These are phyloP conservation scores for Protodeltote pygarga DNA, from an alignment of 2,888 invertebrate genomes.

Conservation along the genomic window DNA sequence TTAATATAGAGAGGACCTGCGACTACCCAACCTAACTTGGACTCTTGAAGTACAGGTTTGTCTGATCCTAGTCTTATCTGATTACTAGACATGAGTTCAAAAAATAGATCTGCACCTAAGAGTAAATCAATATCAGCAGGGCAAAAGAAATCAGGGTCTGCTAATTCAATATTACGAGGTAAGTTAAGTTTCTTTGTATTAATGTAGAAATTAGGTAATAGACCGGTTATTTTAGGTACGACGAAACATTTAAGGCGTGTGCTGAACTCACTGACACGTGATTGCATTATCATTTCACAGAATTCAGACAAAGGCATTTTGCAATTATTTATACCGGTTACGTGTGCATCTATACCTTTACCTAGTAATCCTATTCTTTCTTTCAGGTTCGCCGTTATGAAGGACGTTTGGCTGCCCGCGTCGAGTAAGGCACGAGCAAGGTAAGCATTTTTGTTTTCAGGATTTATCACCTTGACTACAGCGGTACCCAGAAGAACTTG, in stretches of 20 bases:
- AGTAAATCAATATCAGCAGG: slow-evolving; percentile 8
- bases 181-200: not conserved
- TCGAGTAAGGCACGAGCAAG: not conserved
- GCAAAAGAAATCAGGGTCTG: not conserved
- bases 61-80: not conserved
- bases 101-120: slow-evolving; percentile 9
- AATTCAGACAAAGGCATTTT: not conserved
- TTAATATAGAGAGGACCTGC: slow-evolving; percentile 17
- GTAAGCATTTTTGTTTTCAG: slow-evolving; percentile 1
- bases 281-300: not conserved
- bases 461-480: not conserved
- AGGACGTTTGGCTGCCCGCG: not conserved
- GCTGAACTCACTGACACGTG: not conserved
- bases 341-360: not conserved
- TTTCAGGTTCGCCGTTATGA: not conserved
- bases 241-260: slow-evolving; percentile 1
- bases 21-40: slow-evolving; percentile 26
- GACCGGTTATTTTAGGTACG: not conserved
- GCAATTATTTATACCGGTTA: not conserved
- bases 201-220: not conserved
- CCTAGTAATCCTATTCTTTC: not conserved
- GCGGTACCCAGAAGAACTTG: slow-evolving; percentile 1
- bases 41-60: slow-evolving; percentile 7
- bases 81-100: slow-evolving; percentile 1
- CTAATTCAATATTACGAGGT: not conserved